Percentiles rank a stretch among this genome's conserved stretches.
phyloP scores from a whole-genome alignment of 2,888 invertebrate species.

The Theodoxus fluviatilis region DNA sequence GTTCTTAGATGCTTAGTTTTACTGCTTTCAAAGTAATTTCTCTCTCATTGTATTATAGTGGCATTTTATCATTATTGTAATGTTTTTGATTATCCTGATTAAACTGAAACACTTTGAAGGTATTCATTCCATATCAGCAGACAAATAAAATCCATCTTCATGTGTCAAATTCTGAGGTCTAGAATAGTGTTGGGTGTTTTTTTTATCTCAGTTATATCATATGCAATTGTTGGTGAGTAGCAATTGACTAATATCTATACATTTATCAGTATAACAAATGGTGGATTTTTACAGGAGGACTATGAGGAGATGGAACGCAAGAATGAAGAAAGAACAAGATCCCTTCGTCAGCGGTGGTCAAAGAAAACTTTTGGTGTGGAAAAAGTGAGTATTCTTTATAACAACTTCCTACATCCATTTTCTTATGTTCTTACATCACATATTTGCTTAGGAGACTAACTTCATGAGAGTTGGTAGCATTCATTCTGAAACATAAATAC shows the following conservation, averaged over 20 bases:
- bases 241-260: background rate
- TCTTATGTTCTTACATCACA: too few species aligned
- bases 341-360: slow-evolving; percentile 30
- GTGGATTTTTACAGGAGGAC: slow-evolving; percentile 35
- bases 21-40: background rate
- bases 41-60: background rate
- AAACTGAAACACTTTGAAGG: too few species aligned
- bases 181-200: background rate
- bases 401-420: too few species aligned
- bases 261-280: background rate
- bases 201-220: background rate
- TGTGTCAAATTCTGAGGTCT: too few species aligned
- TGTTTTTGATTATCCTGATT: too few species aligned
- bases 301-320: slow-evolving; percentile 42
- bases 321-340: slow-evolving; percentile 36
- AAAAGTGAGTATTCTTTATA: too few species aligned
- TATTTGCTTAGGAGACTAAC: too few species aligned
- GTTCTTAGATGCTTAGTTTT: background rate
- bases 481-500: background rate
- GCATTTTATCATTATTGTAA: too few species aligned
- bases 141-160: too few species aligned
- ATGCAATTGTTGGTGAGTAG: background rate
- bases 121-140: too few species aligned
- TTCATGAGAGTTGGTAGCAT: too few species aligned
- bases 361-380: slow-evolving; percentile 5